Evolutionary conservation across 2,888 invertebrate genomes (phyloP), one percentile per base, ranked within the genome.

Genomic region (Pinctada fucata): DNA sequence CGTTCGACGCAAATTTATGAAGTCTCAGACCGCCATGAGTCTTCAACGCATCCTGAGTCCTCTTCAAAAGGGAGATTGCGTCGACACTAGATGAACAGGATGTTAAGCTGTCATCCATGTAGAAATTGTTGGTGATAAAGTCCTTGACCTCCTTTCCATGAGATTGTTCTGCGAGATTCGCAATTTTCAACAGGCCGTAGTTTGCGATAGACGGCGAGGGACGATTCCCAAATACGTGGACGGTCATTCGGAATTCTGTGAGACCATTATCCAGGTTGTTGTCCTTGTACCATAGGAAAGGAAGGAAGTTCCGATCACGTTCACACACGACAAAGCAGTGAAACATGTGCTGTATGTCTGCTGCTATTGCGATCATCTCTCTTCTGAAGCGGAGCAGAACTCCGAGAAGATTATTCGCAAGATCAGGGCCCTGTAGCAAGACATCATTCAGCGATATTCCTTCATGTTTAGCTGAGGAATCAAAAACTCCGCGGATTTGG

Each of bases 1-100:
- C 80, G 77, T 86, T 86, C 10, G 84, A 84, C 16, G 84, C 83
- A n/a, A 85, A 78, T 69, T 85, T 75, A 16, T 79, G 79, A 1
- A 86, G 76, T 5, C 75, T 13, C 31, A 70, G 16, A 13, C 63
- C 47, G 13, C 76, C 76, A 64, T 76, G 50, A 16, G 31, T n/a
- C 49, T 66, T 67, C 63, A 82, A 63, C 5, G 79, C 74, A 58
- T 78, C 68, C 50, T 77, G 78, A 31, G 82, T 83, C 51, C 75
- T 76, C 31, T 64, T 48, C 8, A 83, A 8, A 2, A 83, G 31
- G 51, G 72, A 58, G 4, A 79, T 74, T 3, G 79, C 79, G 69
- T 79, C 52, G 2, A 72, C 49, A 49, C n/a, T 52, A 31, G 76
- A 65, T 10, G 75, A 8, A 68, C 50, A 50, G 8, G 82, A 82